A percentile compares a stretch with the other conserved stretches of the same genome.
These are phyloP conservation scores for Melanerpes formicivorus DNA, from an alignment of 2,113 vertebrate genomes.

Conservation along the genomic window DNA sequence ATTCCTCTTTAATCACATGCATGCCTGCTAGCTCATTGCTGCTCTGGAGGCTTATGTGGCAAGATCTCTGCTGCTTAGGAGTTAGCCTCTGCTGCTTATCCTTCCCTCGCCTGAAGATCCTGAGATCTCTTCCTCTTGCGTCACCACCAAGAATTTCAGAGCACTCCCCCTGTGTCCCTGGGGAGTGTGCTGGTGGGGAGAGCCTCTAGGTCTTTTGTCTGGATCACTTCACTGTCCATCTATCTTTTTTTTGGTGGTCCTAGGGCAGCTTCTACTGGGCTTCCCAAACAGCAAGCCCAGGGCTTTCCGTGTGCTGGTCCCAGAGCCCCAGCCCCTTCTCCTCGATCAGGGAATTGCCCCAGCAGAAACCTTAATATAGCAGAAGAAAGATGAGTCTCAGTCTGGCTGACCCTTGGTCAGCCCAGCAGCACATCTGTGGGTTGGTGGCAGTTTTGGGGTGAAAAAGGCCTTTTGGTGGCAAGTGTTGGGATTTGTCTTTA, in stretches of 20 bases:
- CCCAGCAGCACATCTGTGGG: too few relatives aligned
- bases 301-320: not conserved
- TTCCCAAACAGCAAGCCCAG: rapidly evolving
- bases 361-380: rapidly evolving
- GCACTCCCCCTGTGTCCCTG: not conserved
- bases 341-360: not conserved
- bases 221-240: rapidly evolving
- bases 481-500: not conserved
- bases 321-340: not conserved
- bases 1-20: constrained; percentile 11
- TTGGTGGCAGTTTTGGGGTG: not conserved
- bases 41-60: not conserved
- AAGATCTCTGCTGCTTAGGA: constrained; percentile 48
- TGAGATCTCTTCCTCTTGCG: not conserved
- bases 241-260: rapidly evolving
- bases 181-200: rapidly evolving
- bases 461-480: not conserved
- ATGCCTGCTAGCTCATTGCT: not conserved
- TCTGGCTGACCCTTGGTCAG: not conserved
- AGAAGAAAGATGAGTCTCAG: rapidly evolving
- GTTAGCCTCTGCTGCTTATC: constrained; percentile 17
- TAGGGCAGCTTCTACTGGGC: rapidly evolving
- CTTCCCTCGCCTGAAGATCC: not conserved
- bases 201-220: rapidly evolving
- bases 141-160: not conserved